phyloP scores from a whole-genome alignment of 1,140 invertebrate species.

The Ostrea edulis region DNA sequence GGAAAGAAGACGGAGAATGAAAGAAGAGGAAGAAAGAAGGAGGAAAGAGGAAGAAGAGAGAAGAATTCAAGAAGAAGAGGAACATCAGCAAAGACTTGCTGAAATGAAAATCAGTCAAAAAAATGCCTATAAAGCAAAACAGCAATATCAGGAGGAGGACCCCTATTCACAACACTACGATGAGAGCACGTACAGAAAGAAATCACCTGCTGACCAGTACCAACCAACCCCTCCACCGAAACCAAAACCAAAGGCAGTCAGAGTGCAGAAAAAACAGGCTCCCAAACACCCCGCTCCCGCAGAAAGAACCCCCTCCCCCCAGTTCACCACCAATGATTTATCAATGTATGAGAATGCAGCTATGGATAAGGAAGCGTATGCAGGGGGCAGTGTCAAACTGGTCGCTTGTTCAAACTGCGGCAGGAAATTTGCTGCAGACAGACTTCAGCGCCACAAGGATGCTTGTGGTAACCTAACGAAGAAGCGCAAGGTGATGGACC shows the following conservation, averaged over 20 bases:
- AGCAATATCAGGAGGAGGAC: slow-evolving; percentile 5
- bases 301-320: slow-evolving; percentile 46
- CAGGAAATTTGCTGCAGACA: slow-evolving; percentile 87
- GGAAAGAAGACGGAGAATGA: slow-evolving; percentile 41
- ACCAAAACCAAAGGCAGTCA: slow-evolving; percentile 49
- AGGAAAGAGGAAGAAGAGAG: slow-evolving; percentile 58
- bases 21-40: slow-evolving; percentile 56
- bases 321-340: slow-evolving; percentile 45
- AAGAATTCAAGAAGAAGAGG: slow-evolving; percentile 32
- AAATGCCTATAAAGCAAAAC: background rate
- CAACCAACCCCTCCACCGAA: slow-evolving; percentile 56
- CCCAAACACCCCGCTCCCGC: slow-evolving; percentile 36
- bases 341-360: slow-evolving; percentile 63
- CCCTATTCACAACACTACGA: background rate
- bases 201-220: slow-evolving; percentile 5
- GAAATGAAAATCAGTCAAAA: background rate
- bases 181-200: background rate
- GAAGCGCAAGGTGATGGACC: slow-evolving; percentile 90
- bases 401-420: slow-evolving; percentile 79
- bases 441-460: slow-evolving; percentile 89
- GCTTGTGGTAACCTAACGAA: slow-evolving; percentile 79
- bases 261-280: slow-evolving; percentile 30
- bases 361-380: slow-evolving; percentile 59
- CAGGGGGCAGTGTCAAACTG: slow-evolving; percentile 48
- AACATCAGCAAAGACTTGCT: background rate